Evolutionary conservation across 2,888 invertebrate genomes (phyloP).

Genomic region (Microctonus hyperodae): DNA sequence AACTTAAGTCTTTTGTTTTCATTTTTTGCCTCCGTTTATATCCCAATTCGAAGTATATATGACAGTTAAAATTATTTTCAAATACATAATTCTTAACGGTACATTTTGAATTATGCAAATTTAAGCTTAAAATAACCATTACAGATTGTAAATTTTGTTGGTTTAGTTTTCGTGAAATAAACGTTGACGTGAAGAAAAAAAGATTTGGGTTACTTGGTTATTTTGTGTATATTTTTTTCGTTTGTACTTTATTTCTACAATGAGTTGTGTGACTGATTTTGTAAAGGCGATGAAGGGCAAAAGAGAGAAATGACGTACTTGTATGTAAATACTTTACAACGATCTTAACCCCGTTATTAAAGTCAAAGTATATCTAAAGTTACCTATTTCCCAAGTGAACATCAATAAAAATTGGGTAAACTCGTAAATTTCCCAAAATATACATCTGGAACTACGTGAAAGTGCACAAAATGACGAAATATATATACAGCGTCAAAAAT

Average conservation of each 20-base stretch:
- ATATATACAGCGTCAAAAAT: neutral
- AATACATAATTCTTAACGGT: neutral
- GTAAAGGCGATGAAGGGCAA: neutral
- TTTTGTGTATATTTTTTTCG: no score
- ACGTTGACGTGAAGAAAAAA: no score
- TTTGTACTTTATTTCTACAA: no score
- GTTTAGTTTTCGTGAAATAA: neutral
- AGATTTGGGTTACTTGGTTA: no score
- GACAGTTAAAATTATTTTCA: neutral
- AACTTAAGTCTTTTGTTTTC: neutral
- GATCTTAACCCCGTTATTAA: slow-evolving; percentile 40
- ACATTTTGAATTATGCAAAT: neutral
- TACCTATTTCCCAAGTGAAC: slow-evolving; percentile 29
- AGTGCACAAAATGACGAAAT: neutral
- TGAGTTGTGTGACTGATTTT: neutral
- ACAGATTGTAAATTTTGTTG: neutral
- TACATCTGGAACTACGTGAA: neutral
- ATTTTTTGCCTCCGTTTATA: neutral
- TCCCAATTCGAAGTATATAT: neutral
- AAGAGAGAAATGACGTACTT: neutral
- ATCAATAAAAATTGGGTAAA: slow-evolving; percentile 43
- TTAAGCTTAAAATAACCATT: neutral
- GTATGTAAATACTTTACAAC: slow-evolving; percentile 2
- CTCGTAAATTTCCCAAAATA: slow-evolving; percentile 43
- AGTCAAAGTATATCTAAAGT: slow-evolving; percentile 21